Evolutionary conservation across 2,888 invertebrate species (phyloP).

Genomic region (Bimastos eiseni): DNA sequence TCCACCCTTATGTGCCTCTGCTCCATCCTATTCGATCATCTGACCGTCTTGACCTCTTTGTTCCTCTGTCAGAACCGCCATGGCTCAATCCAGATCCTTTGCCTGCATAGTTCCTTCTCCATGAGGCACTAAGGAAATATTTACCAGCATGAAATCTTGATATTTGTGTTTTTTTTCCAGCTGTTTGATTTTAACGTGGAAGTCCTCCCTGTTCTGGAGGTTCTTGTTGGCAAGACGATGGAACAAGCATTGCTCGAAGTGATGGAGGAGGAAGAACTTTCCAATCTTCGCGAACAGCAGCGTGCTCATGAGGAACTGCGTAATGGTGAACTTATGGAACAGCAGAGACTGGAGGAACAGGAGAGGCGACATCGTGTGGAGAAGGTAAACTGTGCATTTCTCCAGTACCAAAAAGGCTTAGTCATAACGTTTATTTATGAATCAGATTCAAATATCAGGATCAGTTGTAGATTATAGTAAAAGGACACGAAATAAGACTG

Average conservation of each 20-base stretch:
- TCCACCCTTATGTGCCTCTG: too few relatives aligned
- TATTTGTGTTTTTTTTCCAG: slow-evolving; percentile 53
- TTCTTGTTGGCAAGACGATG: slow-evolving; percentile 83
- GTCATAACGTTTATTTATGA: neutral
- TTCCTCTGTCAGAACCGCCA: too few relatives aligned
- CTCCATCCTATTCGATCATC: too few relatives aligned
- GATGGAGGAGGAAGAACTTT: slow-evolving; percentile 88
- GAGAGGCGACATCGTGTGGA: slow-evolving; percentile 67
- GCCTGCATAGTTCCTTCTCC: too few relatives aligned
- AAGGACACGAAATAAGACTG: too few relatives aligned
- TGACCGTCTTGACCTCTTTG: too few relatives aligned
- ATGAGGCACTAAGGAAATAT: neutral
- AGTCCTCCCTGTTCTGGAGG: slow-evolving; percentile 85
- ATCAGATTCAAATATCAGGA: too few relatives aligned
- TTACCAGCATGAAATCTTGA: neutral
- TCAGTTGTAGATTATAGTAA: neutral
- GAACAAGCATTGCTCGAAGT: slow-evolving; percentile 88
- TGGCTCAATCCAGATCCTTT: too few relatives aligned
- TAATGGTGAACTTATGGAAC: slow-evolving; percentile 80
- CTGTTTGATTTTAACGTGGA: slow-evolving; percentile 90
- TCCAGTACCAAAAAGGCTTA: neutral
- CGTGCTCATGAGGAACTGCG: slow-evolving; percentile 74
- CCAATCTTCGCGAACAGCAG: slow-evolving; percentile 78
- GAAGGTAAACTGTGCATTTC: slow-evolving; percentile 50
- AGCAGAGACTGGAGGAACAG: slow-evolving; percentile 78